phyloP scores from a whole-genome alignment of 2,113 vertebrate species.

The Erythrolamprus reginae region DNA sequence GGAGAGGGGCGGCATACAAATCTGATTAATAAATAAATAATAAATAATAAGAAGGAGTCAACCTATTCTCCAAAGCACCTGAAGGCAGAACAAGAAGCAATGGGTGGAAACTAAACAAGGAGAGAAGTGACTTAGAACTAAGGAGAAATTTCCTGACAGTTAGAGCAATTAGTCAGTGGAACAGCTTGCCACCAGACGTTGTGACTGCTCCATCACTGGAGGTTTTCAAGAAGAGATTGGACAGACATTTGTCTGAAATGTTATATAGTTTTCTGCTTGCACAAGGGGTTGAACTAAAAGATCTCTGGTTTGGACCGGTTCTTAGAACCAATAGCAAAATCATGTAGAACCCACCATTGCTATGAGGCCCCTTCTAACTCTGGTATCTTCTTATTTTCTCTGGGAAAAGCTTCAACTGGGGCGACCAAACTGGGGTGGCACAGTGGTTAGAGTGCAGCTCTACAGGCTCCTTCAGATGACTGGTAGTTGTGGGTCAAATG shows the following conservation, averaged over 20 bases:
- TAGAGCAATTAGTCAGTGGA: not conserved
- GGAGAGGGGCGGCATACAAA: too few species aligned
- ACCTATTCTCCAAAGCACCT: not conserved
- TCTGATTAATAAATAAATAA: too few species aligned
- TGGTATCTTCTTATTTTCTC: not conserved
- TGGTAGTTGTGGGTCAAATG: too few species aligned
- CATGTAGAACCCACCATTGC: too few species aligned
- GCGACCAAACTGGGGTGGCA: too few species aligned
- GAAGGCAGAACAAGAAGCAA: not conserved
- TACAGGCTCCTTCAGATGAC: too few species aligned
- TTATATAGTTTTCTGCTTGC: not conserved
- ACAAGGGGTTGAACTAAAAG: not conserved
- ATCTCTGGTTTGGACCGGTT: not conserved
- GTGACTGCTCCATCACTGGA: not conserved
- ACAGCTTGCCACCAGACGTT: not conserved
- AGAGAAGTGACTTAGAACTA: not conserved
- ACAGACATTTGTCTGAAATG: not conserved
- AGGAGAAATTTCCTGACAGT: not conserved
- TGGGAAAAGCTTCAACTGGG: constrained; percentile 12
- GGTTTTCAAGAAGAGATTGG: not conserved
- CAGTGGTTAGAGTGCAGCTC: too few species aligned
- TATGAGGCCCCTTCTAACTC: not conserved
- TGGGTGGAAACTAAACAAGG: not conserved
- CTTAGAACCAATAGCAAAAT: too few species aligned
- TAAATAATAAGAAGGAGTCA: too few species aligned